Evolutionary conservation across 2,113 vertebrate species (phyloP).

Genomic region (Coracopsis vasa): DNA sequence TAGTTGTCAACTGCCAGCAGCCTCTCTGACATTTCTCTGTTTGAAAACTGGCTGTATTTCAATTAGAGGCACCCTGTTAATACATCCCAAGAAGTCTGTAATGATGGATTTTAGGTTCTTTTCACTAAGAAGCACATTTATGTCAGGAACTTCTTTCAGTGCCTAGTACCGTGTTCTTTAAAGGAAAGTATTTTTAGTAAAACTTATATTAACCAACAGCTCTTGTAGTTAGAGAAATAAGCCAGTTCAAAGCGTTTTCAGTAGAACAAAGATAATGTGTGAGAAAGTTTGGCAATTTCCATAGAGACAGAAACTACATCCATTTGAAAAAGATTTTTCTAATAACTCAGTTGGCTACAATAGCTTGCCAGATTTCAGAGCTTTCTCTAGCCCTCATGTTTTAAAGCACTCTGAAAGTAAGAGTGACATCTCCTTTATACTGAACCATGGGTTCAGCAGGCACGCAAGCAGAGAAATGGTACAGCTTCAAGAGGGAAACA

Average conservation of each 20-base stretch:
- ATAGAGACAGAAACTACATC: constrained; percentile 45
- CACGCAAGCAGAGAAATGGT: background rate
- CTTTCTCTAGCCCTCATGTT: background rate
- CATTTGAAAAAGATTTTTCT: constrained; percentile 41
- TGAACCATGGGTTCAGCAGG: background rate
- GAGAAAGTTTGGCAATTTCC: constrained; percentile 34
- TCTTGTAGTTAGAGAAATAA: background rate
- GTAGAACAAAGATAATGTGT: constrained; percentile 2
- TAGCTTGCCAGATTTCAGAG: constrained; percentile 47
- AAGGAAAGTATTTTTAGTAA: background rate
- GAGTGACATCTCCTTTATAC: constrained; percentile 36
- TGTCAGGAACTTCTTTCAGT: background rate
- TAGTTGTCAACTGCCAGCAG: background rate
- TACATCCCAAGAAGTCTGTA: background rate
- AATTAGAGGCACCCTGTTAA: background rate
- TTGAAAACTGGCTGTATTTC: constrained; percentile 30
- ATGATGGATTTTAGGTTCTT: background rate
- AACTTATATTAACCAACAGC: background rate
- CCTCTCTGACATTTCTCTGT: background rate
- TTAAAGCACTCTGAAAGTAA: constrained; percentile 11
- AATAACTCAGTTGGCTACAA: constrained; percentile 36
- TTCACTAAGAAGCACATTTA: background rate
- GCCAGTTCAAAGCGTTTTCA: background rate
- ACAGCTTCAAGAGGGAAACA: background rate
- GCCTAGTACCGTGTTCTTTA: background rate